Evolutionary conservation across 2,888 invertebrate genomes (phyloP), one percentile per base, ranked within the genome.

Genomic region (Polydrusus cervinus): DNA sequence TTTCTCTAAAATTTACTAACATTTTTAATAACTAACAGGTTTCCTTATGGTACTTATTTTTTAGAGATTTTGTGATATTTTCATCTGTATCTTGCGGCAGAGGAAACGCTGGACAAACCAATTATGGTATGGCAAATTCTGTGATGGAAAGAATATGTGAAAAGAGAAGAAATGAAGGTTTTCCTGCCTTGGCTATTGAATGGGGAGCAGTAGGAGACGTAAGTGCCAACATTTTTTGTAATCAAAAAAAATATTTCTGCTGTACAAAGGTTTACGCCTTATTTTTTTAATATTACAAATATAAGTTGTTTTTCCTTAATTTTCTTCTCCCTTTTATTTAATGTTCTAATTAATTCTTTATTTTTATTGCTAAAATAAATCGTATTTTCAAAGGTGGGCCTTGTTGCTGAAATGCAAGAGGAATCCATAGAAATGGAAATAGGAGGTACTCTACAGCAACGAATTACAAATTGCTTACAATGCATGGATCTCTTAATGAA

Each of bases 161-260:
- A 86, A 88, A 89, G 82, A 90, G 96, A 78, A 89, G 89, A 82
- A 87, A 86, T 70, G 91, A 92, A 8, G 94, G 95, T 0, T 88
- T 93, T 0, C 95, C 95, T 0, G 97, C 90, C 0, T 86, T 95
- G 74, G 97, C 97, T 1, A 92, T 97, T 10, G 95, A 97, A 85
- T 97, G 97, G 97, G 97, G 97, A 45, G 97, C 96, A 43, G 91
- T 97, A 66, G 97, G 96, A 69, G 97, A 97, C 86, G 94, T 94
- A 71, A 93, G 93, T 74, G 6, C n/a, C 18, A 10, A 57, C 47
- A 9, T 7, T 30, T 7, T 3, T 30, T 30, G 3, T 7, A 3
- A n/a, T n/a, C n/a, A n/a, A 25, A 25, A 25, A 25, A 25, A 25
- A 3, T 25, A 25, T 25, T 1, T 25, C 25, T n/a, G n/a, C n/a